A percentile compares a stretch with the other conserved stretches of the same genome.
Conservation (phyloP, 2,113 vertebrate genomes). For the Hippocampus zosterae region DNA sequence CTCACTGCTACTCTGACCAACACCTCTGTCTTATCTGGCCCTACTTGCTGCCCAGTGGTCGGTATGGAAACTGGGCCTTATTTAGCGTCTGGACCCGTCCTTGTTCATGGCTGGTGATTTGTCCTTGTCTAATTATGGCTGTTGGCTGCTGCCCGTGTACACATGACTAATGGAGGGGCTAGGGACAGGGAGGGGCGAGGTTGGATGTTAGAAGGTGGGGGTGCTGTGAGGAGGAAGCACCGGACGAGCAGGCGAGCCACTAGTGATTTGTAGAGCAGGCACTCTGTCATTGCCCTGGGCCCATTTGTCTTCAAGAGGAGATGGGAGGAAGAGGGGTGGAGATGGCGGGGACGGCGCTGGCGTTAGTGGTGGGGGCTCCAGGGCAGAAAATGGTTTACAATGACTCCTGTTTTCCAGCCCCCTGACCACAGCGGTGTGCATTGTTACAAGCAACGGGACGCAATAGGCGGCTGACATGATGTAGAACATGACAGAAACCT, state of each 20-base stretch:
- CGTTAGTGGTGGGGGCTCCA: conserved; percentile 48
- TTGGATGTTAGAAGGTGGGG: conserved; percentile 67
- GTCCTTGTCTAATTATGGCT: conserved; percentile 96
- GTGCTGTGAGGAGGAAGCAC: conserved; percentile 70
- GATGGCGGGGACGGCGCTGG: conserved; percentile 52
- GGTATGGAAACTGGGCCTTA: conserved; percentile 77
- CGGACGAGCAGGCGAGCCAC: conserved; percentile 70
- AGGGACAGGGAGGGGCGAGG: conserved; percentile 70
- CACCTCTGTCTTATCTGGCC: conserved; percentile 55
- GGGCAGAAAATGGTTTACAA: conserved; percentile 77
- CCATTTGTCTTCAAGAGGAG: conserved; percentile 83
- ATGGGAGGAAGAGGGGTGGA: conserved; percentile 66
- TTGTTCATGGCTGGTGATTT: conserved; percentile 75
- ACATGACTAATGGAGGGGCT: conserved; percentile 87
- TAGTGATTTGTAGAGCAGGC: conserved; percentile 85
- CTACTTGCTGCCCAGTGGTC: conserved; percentile 63
- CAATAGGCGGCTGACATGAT: conserved; percentile 62
- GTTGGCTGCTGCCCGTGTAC: conserved; percentile 81
- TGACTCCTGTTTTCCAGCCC: conserved; percentile 76
- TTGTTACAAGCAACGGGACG: conserved; percentile 54
- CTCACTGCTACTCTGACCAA: conserved; percentile 24
- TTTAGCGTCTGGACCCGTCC: conserved; percentile 77
- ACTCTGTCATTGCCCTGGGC: conserved; percentile 80
- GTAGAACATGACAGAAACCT: conserved; percentile 72
- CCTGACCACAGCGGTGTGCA: conserved; percentile 58